Conservation (phyloP, 2,888 invertebrate genomes). For the Sthenelais limicola region DNA sequence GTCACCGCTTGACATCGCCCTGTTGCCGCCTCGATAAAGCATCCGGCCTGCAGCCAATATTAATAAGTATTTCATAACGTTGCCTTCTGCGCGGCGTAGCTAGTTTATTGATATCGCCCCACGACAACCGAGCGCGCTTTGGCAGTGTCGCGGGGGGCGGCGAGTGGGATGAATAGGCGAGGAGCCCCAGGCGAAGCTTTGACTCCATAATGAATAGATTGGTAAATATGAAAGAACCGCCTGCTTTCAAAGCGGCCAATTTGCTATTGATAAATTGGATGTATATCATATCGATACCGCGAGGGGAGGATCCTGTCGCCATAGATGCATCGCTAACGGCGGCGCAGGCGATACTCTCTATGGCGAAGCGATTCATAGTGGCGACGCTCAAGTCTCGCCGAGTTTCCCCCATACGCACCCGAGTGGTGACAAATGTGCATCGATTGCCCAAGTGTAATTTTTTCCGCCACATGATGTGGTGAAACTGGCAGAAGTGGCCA, state of each 20-base stretch:
- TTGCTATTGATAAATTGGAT: constrained; percentile 33
- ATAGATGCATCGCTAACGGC: constrained; percentile 6
- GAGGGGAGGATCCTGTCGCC: neutral
- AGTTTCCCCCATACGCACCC: too few species aligned
- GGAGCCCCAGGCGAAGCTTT: neutral
- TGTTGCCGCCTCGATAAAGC: neutral
- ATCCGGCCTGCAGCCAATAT: neutral
- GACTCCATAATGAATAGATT: constrained; percentile 29
- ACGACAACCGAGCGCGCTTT: constrained; percentile 20
- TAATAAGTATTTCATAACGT: constrained; percentile 24
- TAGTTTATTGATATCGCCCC: constrained; percentile 28
- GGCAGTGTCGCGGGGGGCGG: too few species aligned
- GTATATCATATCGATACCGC: constrained; percentile 29
- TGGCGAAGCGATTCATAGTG: constrained; percentile 1
- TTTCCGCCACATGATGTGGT: constrained; percentile 7
- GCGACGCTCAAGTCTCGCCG: too few species aligned
- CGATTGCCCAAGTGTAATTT: constrained; percentile 1
- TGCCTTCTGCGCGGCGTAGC: constrained; percentile 6
- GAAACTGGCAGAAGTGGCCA: neutral
- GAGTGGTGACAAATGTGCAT: constrained; percentile 10
- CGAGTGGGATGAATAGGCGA: neutral
- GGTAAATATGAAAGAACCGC: constrained; percentile 15
- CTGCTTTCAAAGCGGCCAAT: neutral
- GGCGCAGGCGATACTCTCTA: neutral
- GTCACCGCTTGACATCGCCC: neutral